A percentile compares a stretch with the other conserved stretches of the same genome.
Evolutionary conservation across 2,113 vertebrate species (phyloP).

Genomic region (Pteropus alecto): DNA sequence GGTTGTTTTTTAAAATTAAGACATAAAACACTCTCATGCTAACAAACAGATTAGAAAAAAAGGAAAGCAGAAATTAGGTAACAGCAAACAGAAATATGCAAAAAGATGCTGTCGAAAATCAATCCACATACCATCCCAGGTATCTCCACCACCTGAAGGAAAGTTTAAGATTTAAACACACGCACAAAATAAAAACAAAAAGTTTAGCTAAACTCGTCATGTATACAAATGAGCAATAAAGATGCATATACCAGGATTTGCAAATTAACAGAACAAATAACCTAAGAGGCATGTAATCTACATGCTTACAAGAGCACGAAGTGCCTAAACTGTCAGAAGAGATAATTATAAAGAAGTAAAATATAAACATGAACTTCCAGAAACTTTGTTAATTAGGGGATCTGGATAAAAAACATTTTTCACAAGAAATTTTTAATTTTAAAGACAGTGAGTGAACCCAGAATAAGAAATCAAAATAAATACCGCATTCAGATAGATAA

Average conservation of each 20-base stretch:
- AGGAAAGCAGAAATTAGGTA: slow-evolving; percentile 80
- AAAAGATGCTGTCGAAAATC: slow-evolving; percentile 76
- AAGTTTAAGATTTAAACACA: slow-evolving; percentile 80
- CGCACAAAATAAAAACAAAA: slow-evolving; percentile 59
- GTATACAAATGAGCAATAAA: neutral
- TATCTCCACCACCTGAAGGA: slow-evolving; percentile 91
- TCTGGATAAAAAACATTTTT: neutral
- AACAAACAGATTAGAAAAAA: slow-evolving; percentile 79
- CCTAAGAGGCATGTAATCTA: neutral
- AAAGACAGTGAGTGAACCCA: neutral
- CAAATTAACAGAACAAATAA: slow-evolving; percentile 10
- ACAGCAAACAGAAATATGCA: slow-evolving; percentile 74
- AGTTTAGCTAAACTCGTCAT: slow-evolving; percentile 73
- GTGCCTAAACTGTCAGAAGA: neutral
- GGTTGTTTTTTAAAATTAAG: neutral
- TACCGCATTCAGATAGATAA: neutral
- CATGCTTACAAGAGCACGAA: neutral
- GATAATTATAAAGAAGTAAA: neutral
- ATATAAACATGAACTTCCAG: neutral
- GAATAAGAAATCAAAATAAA: neutral
- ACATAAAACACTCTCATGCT: slow-evolving; percentile 82
- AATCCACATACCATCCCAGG: slow-evolving; percentile 92
- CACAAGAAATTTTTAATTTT: neutral
- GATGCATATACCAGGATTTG: neutral
- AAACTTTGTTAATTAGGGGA: neutral